Conservation (phyloP, 1,140 invertebrate species). For the Caenorhabditis elegans region DNA sequence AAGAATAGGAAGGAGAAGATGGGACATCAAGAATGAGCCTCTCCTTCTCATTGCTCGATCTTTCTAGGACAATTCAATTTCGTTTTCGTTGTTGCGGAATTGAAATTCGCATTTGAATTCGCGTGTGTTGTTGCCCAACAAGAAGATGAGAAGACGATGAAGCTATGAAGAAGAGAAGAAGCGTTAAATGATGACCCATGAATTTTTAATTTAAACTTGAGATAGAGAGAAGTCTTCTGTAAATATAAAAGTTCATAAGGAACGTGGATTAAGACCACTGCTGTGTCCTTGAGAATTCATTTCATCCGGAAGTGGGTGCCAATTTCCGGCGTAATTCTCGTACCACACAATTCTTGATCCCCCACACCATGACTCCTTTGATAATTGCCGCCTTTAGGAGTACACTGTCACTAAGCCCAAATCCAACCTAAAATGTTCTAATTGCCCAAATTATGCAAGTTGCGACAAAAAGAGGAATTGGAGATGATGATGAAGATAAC, state of each 20-base stretch:
- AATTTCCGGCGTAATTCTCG: not conserved
- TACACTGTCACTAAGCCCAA: slow-evolving; percentile 8
- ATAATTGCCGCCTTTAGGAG: not conserved
- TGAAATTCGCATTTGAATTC: slow-evolving; percentile 5
- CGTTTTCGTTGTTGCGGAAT: not conserved
- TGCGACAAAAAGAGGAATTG: not conserved
- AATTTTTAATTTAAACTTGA: slow-evolving; percentile 29
- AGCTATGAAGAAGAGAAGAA: not conserved
- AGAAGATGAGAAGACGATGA: not conserved
- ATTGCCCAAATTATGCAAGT: slow-evolving; percentile 29
- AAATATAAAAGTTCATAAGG: not conserved
- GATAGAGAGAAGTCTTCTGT: not conserved
- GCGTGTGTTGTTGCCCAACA: not conserved
- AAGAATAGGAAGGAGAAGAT: not conserved
- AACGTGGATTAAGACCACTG: not conserved
- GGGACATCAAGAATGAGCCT: slow-evolving; percentile 21
- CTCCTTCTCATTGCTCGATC: not conserved
- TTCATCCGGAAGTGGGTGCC: slow-evolving; percentile 5
- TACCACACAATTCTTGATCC: slow-evolving; percentile 1
- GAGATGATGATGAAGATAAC: slow-evolving; percentile 13
- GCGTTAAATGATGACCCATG: slow-evolving; percentile 22
- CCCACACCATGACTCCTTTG: slow-evolving; percentile 2
- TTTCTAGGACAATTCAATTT: slow-evolving; percentile 12
- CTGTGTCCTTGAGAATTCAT: slow-evolving; percentile 26
- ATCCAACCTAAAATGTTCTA: not conserved